Base-by-base conservation (phyloP, 2,888 invertebrate genomes). In the Chloromyia formosa region DNA sequence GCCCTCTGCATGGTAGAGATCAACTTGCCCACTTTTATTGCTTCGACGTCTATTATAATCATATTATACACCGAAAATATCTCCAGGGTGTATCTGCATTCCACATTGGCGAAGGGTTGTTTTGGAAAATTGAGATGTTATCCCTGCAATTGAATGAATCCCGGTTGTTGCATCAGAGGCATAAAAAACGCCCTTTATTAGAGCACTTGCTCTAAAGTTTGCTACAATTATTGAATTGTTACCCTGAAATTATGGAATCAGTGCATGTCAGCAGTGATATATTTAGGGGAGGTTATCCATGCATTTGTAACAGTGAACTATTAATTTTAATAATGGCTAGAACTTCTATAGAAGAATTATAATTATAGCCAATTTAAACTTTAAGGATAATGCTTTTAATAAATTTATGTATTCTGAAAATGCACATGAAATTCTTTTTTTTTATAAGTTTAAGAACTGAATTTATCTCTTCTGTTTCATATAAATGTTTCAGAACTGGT, bases 61-160 rank as follows among this genome's bases (percentile, higher is more conserved):
- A 81, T 82, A 83, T 83, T 83, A 83, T 80, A 78, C 80, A 79
- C 75, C 79, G 80, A 79, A 79, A 81, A 81, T 80, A 81, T 79
- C 81, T 80, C 80, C 79, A 77, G 81, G 81, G 79, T 78, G 79
- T 77, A 78, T 78, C 61, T 73, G 73, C n/a, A 58, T 60, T 35
- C 3, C 7, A 2, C 27, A 35, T 40, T 16, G 66, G 14, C 40
- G 61, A 61, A 61, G 61, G 61, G 61, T 61, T 61, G 61, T 61
- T 23, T 20, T 61, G 12, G 23, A 27, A 49, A 49, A 61, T 61
- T 23, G 61, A 61, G 35, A 61, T 27, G 27, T 61, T 61, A 1
- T 61, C 12, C 35, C 23, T 61, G 35, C 23, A 61, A 14, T 22
- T 3, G 22, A 5, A 20, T 18, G 58, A 58, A 20, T 18, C 20